These are phyloP conservation scores for Cryptocephalus primarius DNA, from an alignment of 2,888 invertebrate species.

Conservation along the genomic window DNA sequence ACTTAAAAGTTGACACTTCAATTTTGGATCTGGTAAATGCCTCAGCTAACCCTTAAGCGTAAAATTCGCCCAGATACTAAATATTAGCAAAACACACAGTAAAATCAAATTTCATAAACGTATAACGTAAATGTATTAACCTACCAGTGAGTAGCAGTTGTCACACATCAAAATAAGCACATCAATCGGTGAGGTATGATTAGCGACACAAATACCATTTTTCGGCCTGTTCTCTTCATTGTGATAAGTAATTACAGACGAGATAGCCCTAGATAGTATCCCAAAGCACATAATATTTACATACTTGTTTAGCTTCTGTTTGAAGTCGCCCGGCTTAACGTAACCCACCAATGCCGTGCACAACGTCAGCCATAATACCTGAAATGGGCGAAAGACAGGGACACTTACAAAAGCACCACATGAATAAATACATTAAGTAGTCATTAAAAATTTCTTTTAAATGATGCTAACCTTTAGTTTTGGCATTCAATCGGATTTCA, in stretches of 20 bases:
- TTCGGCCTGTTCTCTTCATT: slow-evolving; percentile 77
- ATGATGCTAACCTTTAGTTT: no score
- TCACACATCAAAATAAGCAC: slow-evolving; percentile 94
- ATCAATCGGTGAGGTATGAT: slow-evolving; percentile 98
- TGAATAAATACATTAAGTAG: slow-evolving; percentile 8
- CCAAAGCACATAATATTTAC: slow-evolving; percentile 86
- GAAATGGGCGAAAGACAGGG: slow-evolving; percentile 23
- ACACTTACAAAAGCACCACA: slow-evolving; percentile 10
- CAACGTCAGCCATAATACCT: slow-evolving; percentile 81
- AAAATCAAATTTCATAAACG: neutral
- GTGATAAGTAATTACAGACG: slow-evolving; percentile 78
- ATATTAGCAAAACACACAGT: neutral
- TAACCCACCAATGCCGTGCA: slow-evolving; percentile 82
- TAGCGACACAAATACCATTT: slow-evolving; percentile 89
- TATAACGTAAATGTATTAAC: slow-evolving; percentile 29
- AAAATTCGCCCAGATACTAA: neutral
- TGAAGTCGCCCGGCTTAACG: slow-evolving; percentile 65
- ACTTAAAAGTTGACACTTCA: no score
- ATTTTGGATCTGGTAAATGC: no score
- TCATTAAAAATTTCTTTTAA: no score
- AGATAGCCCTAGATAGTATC: slow-evolving; percentile 83
- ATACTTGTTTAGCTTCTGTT: slow-evolving; percentile 67
- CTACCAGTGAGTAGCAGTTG: slow-evolving; percentile 93
- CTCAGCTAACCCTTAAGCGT: no score
- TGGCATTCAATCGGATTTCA: no score